Base-by-base conservation (phyloP, 2,113 vertebrate species). In the Gasterosteus nipponicus region DNA sequence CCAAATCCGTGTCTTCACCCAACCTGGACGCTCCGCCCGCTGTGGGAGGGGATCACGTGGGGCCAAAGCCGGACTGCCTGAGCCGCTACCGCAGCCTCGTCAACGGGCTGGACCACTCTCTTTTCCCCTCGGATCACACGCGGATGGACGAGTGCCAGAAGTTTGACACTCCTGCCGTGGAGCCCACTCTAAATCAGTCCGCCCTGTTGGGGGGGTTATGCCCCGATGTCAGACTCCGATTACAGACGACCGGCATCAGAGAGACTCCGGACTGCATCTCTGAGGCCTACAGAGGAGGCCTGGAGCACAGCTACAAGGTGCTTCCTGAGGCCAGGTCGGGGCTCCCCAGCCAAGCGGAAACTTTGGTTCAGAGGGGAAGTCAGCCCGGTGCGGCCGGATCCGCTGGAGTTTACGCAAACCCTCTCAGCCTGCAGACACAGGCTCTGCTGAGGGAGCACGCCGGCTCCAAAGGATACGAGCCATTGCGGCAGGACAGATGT, bases 121-220 rank as follows among this genome's bases (percentile, higher is more conserved):
- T 96, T 84, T 95, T 96, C 85, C 94, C 95, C 51, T 73, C 89
- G 1, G 96, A 97, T 46, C 95, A 92, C 78, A 78, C 92, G 0
- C 92, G 93, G 70, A 47, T 95, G 59, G 96, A 97, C 5, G 95
- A 96, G 0, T 56, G 87, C 69, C 96, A 96, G 83, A 95, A 93
- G 90, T 98, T 98, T 80, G 95, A 96, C 82, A 95, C 92, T 41
- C 96, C 96, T 12, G 77, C 89, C n/a, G 81, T 98, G 47, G 98
- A 98, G 78, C 93, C 91, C 33, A 97, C 98, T 0, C 89, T 98
- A 22, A 98, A 97, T 93, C 97, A 98, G 89, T 96, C 98, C 0
- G 84, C 89, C 9, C 77, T 98, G 54, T 73, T 95, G 59, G 95
- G 96, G 54, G 94, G 93, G 0, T 77, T 96, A 67, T 95, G 93